Evolutionary conservation across 1,140 invertebrate species (phyloP), one percentile per base, ranked within the genome.

Genomic region (Drosophila tani): DNA sequence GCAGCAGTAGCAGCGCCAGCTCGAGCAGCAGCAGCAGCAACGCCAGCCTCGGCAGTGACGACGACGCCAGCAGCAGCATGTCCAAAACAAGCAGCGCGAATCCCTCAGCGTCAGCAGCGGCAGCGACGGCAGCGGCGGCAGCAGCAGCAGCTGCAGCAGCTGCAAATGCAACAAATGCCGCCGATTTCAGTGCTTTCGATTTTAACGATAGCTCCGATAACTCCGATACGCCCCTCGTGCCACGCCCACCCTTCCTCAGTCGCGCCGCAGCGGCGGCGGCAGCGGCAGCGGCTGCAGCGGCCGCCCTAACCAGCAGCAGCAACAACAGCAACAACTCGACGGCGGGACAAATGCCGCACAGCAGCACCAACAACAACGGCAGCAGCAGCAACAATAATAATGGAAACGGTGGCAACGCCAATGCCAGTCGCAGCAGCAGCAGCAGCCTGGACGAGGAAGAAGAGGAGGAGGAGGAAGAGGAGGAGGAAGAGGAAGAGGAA

Each of bases 141-240:
- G 70, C 80, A n/a, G 68, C 56, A 19, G 66, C 51, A 27, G 63
- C 76, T 15, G 62, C 73, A 57, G 63, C 32, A 41, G 57, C 68
- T 59, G 64, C 64, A 76, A 81, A 59, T 64, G 67, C 75, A 43
- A 65, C 65, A 67, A 80, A 63, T 60, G 63, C 60, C 41, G 65
- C 87, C 65, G 91, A 92, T 63, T 92, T 92, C 32, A 92, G 91
- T 74, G 91, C 91, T 27, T 92, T 91, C 75, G 91, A 92, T 62
- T 92, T 92, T 51, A 92, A 92, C 71, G 91, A 92, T 51, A 92
- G 91, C 74, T 92, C 91, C 50, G 91, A 92, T 82, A 92, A 92
- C 74, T 92, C 91, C 50, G 91, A 92, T 91, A 87, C 86, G 51
- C 82, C 82, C 47, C 75, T 92, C 63, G 79, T 88, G 71, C 91